Evolutionary conservation across 1,140 invertebrate species (phyloP).

Genomic region (Linepithema humile): DNA sequence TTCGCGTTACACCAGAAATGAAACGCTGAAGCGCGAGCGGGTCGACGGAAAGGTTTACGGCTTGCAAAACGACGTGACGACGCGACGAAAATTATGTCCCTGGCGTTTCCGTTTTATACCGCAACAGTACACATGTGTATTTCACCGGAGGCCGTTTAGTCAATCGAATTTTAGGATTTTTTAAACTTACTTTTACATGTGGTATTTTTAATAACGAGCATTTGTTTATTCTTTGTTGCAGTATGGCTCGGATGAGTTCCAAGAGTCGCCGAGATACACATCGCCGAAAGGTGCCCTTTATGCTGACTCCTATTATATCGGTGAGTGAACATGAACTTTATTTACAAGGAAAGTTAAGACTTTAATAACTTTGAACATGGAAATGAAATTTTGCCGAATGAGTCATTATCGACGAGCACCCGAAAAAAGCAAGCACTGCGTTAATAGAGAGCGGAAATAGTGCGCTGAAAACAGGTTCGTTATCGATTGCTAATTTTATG

Average conservation of each 20-base stretch:
- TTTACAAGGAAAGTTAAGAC: not conserved
- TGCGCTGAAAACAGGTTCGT: not conserved
- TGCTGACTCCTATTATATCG: conserved; percentile 84
- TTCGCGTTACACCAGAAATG: conserved; percentile 11
- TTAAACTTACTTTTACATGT: conserved; percentile 50
- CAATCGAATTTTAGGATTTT: not conserved
- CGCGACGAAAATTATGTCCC: conserved; percentile 2
- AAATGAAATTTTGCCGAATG: no score
- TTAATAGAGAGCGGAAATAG: conserved; percentile 9
- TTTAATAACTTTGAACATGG: not conserved
- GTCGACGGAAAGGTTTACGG: not conserved
- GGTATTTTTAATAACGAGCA: conserved; percentile 85
- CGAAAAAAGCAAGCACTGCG: not conserved
- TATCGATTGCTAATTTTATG: conserved; percentile 33
- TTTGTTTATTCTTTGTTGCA: conserved; percentile 84
- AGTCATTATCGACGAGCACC: no score
- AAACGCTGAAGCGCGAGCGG: not conserved
- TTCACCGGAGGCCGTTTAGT: no score
- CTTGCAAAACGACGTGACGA: not conserved
- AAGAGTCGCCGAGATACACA: conserved; percentile 93
- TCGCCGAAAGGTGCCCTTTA: conserved; percentile 90
- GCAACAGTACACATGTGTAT: no score
- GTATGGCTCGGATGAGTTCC: conserved; percentile 96
- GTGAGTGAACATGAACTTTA: no score
- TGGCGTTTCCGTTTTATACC: not conserved